These are phyloP conservation scores for Agapornis roseicollis DNA, from an alignment of 2,113 vertebrate genomes.

Conservation along the genomic window DNA sequence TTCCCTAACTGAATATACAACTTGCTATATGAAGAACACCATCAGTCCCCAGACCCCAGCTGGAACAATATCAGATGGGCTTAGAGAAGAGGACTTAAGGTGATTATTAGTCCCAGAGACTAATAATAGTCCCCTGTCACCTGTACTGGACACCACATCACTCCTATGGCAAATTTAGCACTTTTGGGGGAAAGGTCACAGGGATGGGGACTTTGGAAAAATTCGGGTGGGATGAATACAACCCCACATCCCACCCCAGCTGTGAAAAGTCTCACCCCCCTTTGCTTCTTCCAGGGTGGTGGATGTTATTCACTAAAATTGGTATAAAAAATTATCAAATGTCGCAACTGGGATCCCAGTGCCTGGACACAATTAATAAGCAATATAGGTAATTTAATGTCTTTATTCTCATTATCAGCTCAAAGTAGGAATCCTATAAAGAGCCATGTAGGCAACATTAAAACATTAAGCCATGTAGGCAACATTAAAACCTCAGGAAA, in stretches of 20 bases:
- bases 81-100: background rate
- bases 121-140: background rate
- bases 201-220: background rate
- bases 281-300: background rate
- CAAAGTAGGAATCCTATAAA: background rate
- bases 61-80: background rate
- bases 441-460: background rate
- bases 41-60: background rate
- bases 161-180: background rate
- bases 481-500: background rate
- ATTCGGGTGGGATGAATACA: background rate
- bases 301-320: background rate
- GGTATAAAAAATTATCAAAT: background rate
- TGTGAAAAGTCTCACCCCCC: background rate
- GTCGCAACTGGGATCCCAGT: background rate
- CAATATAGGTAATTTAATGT: background rate
- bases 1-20: background rate
- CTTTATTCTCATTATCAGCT: background rate
- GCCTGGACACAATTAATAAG: background rate
- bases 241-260: background rate
- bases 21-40: background rate
- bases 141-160: background rate
- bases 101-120: background rate
- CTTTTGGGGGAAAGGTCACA: background rate
- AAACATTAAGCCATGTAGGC: background rate